A percentile compares a stretch with the other conserved stretches of the same genome.
Conservation (phyloP, 2,797 vertebrate genomes). For the Oreortyx pictus region DNA sequence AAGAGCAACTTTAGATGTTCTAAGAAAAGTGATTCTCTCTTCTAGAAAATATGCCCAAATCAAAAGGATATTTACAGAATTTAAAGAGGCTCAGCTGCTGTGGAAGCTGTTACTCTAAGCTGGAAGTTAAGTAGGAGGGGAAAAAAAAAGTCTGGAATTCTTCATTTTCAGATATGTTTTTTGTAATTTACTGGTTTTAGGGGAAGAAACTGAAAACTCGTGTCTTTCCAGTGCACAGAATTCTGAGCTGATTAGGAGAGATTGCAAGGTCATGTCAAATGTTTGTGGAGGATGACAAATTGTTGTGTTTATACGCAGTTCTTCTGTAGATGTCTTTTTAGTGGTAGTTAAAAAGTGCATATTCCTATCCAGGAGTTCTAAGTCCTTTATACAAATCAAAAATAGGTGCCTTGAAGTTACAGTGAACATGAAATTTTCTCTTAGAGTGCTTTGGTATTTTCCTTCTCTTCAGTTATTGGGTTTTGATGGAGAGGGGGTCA, state of each 20-base stretch:
- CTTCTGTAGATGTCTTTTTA: not conserved
- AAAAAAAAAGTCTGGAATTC: accelerated
- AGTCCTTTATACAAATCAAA: not conserved
- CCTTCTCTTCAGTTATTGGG: not conserved
- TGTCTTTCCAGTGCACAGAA: not conserved
- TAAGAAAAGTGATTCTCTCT: not conserved
- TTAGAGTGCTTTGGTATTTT: not conserved
- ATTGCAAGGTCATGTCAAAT: not conserved
- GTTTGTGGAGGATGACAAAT: not conserved
- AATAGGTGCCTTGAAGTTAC: not conserved
- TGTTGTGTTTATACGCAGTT: not conserved
- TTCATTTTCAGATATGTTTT: not conserved
- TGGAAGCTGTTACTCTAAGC: not conserved
- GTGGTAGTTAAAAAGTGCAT: not conserved
- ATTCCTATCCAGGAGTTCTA: not conserved
- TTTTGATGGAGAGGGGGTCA: not conserved
- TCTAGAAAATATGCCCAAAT: not conserved
- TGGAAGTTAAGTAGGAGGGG: not conserved
- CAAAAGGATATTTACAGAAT: not conserved
- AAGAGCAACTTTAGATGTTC: not conserved
- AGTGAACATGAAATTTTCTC: not conserved
- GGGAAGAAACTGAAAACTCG: not conserved
- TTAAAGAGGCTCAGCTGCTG: not conserved
- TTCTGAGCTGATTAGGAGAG: not conserved
- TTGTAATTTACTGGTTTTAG: not conserved